phyloP scores from a whole-genome alignment of 2,888 invertebrate genomes.

The Drosophila birchii region DNA sequence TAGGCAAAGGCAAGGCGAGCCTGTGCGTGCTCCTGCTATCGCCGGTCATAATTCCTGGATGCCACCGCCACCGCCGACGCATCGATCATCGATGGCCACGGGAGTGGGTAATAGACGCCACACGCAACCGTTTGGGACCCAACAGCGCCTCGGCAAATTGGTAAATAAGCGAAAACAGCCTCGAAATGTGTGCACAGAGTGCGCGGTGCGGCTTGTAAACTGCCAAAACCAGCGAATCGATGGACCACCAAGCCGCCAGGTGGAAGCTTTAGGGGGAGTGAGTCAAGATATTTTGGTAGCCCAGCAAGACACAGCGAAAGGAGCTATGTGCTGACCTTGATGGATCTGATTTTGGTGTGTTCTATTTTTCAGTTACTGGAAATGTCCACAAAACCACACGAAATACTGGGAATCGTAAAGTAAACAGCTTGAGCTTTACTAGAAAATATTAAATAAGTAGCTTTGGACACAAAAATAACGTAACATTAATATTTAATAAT shows the following conservation, averaged over 20 bases:
- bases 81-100: slow-evolving; percentile 61
- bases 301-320: neutral
- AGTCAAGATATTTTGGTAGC: neutral
- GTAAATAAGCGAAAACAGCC: slow-evolving; percentile 55
- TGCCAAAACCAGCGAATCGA: slow-evolving; percentile 22
- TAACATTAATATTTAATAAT: too few relatives aligned
- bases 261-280: neutral
- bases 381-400: neutral
- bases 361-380: neutral
- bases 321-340: neutral
- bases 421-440: neutral
- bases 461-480: neutral
- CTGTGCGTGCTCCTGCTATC: slow-evolving; percentile 60
- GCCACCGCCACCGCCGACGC: slow-evolving; percentile 54
- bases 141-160: slow-evolving; percentile 57
- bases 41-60: slow-evolving; percentile 63
- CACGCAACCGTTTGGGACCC: slow-evolving; percentile 42
- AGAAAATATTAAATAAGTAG: neutral
- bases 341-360: slow-evolving; percentile 10
- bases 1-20: neutral
- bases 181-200: slow-evolving; percentile 30
- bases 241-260: slow-evolving; percentile 9
- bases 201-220: slow-evolving; percentile 24
- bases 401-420: neutral
- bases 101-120: slow-evolving; percentile 43